phyloP scores from a whole-genome alignment of 30 jellyfish, hydroid and myxozoan species.

The Pelagia noctiluca region DNA sequence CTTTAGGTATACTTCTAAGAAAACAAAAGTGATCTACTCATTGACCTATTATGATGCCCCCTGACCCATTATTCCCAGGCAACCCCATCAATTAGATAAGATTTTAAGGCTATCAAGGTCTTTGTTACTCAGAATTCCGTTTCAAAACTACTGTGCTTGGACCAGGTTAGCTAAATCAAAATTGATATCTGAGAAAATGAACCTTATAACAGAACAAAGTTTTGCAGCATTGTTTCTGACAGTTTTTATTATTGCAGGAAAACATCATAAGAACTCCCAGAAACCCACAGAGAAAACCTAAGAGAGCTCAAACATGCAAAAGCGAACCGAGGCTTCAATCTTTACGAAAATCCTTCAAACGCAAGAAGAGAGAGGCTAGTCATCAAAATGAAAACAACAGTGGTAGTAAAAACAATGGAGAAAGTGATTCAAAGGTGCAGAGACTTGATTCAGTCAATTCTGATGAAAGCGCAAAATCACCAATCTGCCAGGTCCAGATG shows the following conservation, averaged over 20 bases:
- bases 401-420: neutral
- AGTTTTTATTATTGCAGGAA: slow-evolving; percentile 6
- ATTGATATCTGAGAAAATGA: neutral
- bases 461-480: slow-evolving; percentile 20
- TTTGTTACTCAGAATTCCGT: neutral
- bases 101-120: neutral
- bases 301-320: slow-evolving; percentile 44
- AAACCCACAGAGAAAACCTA: slow-evolving; percentile 7
- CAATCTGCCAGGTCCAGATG: slow-evolving; percentile 52
- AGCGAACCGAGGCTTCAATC: slow-evolving; percentile 81
- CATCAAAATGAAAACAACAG: slow-evolving; percentile 22
- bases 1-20: too few species aligned
- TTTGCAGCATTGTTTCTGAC: neutral
- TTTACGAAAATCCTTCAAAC: slow-evolving; percentile 68
- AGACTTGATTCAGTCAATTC: slow-evolving; percentile 16
- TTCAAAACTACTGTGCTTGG: neutral
- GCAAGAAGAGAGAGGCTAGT: slow-evolving; percentile 58
- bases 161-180: neutral
- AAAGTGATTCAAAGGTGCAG: neutral
- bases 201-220: neutral
- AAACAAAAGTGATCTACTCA: too few species aligned
- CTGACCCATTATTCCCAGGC: too few species aligned
- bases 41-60: too few species aligned
- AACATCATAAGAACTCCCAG: slow-evolving; percentile 18
- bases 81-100: too few species aligned